Evolutionary conservation across 2,113 vertebrate genomes (phyloP), one percentile per base, ranked within the genome.

Genomic region (Phrynosoma blainvillii): DNA sequence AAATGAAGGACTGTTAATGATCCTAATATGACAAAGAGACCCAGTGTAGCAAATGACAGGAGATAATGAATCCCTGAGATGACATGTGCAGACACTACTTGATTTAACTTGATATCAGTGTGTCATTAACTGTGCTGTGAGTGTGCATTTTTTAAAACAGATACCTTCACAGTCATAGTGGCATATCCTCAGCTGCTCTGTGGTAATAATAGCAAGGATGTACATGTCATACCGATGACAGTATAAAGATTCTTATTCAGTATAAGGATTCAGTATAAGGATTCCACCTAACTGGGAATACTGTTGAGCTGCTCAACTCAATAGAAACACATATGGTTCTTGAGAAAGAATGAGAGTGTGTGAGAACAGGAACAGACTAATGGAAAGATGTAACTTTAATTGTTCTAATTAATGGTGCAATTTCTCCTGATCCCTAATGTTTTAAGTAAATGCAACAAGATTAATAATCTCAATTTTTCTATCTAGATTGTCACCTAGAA

Each of bases 1-100:
- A 96, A 94, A 93, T 91, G 79, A 94, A 94, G 93, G 93, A 88
- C 79, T 90, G 80, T 93, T 93, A 93, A 93, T 88, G 88, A 70
- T 83, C 89, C 91, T 90, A 95, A 91, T 95, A 94, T 93, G 93
- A 27, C 95, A 92, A 86, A 90, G 91, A 13, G 88, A 92, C 92
- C 76, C 66, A 85, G 40, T 94, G 89, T 94, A 87, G 95, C 92
- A 93, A 93, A 83, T 94, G 89, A 89, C 87, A 92, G 90, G 93
- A 93, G 8, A 27, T 87, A 95, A 88, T 79, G 80, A 94, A 92
- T 83, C 84, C 79, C 92, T 83, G 77, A 93, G 88, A 90, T 70
- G 91, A 87, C 84, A 87, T 94, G 90, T 84, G 84, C 74, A 70
- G 89, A 84, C 91, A 84, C 56, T 75, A 93, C 89, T 94, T 68